A percentile compares a stretch with the other conserved stretches of the same genome.
These are phyloP conservation scores for Chionomys nivalis DNA, from an alignment of 2,113 vertebrate genomes.

Conservation along the genomic window DNA sequence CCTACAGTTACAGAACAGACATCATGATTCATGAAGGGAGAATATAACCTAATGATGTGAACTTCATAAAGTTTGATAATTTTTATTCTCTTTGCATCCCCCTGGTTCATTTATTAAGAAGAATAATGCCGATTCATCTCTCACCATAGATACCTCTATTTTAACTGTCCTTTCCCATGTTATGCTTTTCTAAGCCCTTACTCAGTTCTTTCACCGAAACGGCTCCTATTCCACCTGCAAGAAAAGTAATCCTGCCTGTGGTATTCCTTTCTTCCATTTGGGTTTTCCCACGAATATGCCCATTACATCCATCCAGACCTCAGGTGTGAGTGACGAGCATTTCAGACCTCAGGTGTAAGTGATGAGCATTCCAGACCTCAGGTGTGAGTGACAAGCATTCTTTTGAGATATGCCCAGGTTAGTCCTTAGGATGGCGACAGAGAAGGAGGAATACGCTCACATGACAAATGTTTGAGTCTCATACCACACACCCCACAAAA, in stretches of 20 bases:
- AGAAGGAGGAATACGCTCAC: background rate
- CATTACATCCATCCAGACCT: background rate
- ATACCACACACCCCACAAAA: background rate
- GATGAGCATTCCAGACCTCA: background rate
- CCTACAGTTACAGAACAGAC: no score
- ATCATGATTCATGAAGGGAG: background rate
- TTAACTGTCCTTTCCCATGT: background rate
- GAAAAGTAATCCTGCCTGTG: background rate
- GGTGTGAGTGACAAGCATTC: background rate
- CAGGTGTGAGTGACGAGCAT: no score
- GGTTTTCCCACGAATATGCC: background rate
- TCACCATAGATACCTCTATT: background rate
- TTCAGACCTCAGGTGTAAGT: background rate
- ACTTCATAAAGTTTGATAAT: background rate
- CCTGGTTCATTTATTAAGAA: slow-evolving; percentile 12
- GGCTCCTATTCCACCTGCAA: background rate
- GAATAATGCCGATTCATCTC: background rate
- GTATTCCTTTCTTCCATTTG: background rate
- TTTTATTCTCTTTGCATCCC: background rate
- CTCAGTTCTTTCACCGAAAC: background rate
- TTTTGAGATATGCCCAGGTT: background rate
- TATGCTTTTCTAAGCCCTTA: background rate
- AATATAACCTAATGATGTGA: background rate
- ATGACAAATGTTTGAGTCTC: background rate
- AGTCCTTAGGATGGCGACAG: background rate